Evolutionary conservation across 2,888 invertebrate genomes (phyloP).

Genomic region (Mylabris sibirica): DNA sequence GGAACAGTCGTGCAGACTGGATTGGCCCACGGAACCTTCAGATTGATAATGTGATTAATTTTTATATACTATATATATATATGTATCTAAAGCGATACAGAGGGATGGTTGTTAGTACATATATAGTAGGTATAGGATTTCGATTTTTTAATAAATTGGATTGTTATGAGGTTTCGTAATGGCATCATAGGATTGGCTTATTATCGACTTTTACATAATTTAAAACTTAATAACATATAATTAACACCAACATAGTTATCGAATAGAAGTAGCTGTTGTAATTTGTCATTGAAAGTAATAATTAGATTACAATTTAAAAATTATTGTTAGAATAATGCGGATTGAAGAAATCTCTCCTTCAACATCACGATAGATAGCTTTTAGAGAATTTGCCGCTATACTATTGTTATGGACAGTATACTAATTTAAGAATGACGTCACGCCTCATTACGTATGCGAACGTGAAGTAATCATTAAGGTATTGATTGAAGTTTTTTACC

Average conservation of each 20-base stretch:
- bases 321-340: neutral
- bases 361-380: neutral
- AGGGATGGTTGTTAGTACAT: conserved; percentile 25
- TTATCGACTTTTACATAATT: conserved; percentile 37
- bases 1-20: conserved; percentile 58
- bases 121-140: conserved; percentile 48
- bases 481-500: conserved; percentile 61
- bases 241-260: conserved; percentile 25
- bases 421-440: conserved; percentile 60
- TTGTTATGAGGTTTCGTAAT: conserved; percentile 51
- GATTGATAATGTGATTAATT: conserved; percentile 64
- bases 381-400: conserved; percentile 28
- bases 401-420: conserved; percentile 29
- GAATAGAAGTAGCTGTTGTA: neutral
- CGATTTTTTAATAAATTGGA: conserved; percentile 59
- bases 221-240: conserved; percentile 31
- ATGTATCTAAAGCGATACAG: too few species aligned
- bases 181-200: conserved; percentile 40
- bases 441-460: conserved; percentile 60
- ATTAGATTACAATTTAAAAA: conserved; percentile 24
- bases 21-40: conserved; percentile 58
- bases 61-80: conserved; percentile 52
- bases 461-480: conserved; percentile 61
- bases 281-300: conserved; percentile 35
- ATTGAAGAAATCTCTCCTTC: too few species aligned